These are phyloP conservation scores for Ceratotherium simum DNA, from an alignment of 2,113 vertebrate genomes.

Conservation along the genomic window DNA sequence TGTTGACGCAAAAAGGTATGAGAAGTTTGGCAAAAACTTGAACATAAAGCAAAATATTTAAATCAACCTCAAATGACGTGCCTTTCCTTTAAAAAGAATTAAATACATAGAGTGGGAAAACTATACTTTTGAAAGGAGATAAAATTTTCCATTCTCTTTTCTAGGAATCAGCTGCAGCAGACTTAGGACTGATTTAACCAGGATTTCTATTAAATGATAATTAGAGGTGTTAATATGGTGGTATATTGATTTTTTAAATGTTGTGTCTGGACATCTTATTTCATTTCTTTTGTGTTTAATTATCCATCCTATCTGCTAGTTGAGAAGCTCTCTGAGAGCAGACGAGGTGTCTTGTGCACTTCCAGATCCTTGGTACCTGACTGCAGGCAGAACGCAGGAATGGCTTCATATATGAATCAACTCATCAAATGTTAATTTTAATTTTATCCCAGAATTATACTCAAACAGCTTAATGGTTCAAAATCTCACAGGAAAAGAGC, in stretches of 20 bases:
- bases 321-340: neutral
- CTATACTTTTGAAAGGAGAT: neutral
- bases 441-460: neutral
- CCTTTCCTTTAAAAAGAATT: constrained; percentile 23
- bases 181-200: neutral
- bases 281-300: neutral
- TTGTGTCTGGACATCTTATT: neutral
- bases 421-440: neutral
- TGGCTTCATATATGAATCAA: neutral
- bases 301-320: neutral
- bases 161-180: neutral
- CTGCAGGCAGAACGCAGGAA: neutral
- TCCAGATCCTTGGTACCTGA: neutral
- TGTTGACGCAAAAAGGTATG: neutral
- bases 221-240: neutral
- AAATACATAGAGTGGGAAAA: neutral
- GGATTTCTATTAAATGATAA: neutral
- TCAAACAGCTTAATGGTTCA: neutral
- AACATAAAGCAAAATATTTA: neutral
- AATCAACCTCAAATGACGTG: neutral
- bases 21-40: constrained; percentile 2
- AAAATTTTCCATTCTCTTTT: neutral
- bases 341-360: rapidly evolving
- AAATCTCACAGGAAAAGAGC: neutral
- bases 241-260: neutral